phyloP scores from a whole-genome alignment of 1,140 invertebrate species.

The Drosophila guanche region DNA sequence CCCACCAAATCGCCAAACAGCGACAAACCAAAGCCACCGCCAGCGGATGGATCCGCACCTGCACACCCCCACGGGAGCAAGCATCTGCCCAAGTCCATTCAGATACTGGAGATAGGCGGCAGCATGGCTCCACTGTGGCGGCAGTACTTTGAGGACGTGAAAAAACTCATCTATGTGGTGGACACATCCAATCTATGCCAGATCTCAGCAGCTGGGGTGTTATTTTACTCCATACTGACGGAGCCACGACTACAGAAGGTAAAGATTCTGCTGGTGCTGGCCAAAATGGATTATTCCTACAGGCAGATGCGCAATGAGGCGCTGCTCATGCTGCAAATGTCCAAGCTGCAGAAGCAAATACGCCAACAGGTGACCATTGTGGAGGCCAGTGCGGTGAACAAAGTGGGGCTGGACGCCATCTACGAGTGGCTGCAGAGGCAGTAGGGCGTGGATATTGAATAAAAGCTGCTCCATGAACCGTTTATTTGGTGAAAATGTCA shows the following conservation, averaged over 20 bases:
- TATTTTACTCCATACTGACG: constrained; percentile 89
- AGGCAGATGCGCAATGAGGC: constrained; percentile 92
- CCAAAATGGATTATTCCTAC: constrained; percentile 93
- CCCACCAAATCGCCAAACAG: constrained; percentile 82
- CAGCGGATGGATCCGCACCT: constrained; percentile 22
- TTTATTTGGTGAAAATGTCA: not conserved
- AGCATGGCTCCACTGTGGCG: constrained; percentile 91
- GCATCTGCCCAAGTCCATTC: constrained; percentile 83
- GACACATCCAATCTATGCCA: constrained; percentile 92
- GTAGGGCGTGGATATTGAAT: constrained; percentile 4
- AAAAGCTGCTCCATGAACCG: too few relatives aligned
- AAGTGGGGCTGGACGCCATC: constrained; percentile 88
- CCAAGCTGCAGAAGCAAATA: constrained; percentile 87
- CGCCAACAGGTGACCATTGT: constrained; percentile 87
- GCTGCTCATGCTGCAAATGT: constrained; percentile 90
- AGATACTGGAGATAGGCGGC: constrained; percentile 88
- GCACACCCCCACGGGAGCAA: constrained; percentile 31
- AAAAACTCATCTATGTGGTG: constrained; percentile 90
- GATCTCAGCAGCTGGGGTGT: constrained; percentile 90
- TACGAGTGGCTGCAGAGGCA: constrained; percentile 86
- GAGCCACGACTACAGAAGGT: constrained; percentile 87
- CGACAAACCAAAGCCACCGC: constrained; percentile 73
- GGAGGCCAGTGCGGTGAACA: constrained; percentile 89
- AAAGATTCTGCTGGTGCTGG: constrained; percentile 89
- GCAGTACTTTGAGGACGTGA: constrained; percentile 87